phyloP scores from a whole-genome alignment of 2,888 invertebrate genomes.

The Romanomermis culicivorax region DNA sequence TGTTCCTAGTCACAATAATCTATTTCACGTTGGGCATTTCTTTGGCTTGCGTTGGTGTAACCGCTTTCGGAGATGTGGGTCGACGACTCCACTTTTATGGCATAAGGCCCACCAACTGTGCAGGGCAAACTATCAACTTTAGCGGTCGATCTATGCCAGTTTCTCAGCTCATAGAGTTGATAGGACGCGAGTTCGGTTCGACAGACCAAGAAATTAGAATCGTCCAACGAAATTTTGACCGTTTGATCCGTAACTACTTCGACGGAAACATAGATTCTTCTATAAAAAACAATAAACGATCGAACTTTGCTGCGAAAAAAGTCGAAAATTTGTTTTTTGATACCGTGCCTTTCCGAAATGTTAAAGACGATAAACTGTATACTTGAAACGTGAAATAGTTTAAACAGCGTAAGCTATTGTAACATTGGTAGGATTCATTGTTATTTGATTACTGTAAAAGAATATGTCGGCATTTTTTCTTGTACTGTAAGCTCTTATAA shows the following conservation, averaged over 20 bases:
- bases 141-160: not conserved
- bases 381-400: too few relatives aligned
- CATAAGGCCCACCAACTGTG: not conserved
- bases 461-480: too few relatives aligned
- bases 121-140: not conserved
- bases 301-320: not conserved
- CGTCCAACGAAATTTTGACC: not conserved
- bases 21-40: constrained; percentile 4
- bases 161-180: not conserved
- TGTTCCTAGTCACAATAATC: not conserved
- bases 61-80: not conserved
- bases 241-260: too few relatives aligned
- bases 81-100: constrained; percentile 1
- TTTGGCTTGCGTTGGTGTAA: not conserved
- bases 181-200: not conserved
- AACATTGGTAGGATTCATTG: too few relatives aligned
- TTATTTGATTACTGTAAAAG: too few relatives aligned
- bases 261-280: not conserved
- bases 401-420: too few relatives aligned
- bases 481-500: too few relatives aligned
- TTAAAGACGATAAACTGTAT: too few relatives aligned
- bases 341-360: too few relatives aligned
- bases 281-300: not conserved
- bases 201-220: not conserved
- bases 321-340: too few relatives aligned